A percentile compares a stretch with the other conserved stretches of the same genome.
phyloP scores from a whole-genome alignment of 2,797 vertebrate genomes.

The Buphagus erythrorhynchus region DNA sequence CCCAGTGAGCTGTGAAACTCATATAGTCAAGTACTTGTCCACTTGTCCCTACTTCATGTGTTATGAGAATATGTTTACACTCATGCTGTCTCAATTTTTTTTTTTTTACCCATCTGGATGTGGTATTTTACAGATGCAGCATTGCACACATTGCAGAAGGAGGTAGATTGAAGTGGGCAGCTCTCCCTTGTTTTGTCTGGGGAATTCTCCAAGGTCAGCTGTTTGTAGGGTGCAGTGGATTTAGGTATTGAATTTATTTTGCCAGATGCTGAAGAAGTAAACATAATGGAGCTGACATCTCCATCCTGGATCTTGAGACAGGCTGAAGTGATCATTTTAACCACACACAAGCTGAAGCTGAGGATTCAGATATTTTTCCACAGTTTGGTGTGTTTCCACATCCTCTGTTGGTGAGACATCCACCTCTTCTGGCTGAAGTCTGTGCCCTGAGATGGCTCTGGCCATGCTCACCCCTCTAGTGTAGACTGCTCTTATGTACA shows the following conservation, averaged over 20 bases:
- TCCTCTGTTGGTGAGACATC: not conserved
- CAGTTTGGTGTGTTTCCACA: not conserved
- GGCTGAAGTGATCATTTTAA: not conserved
- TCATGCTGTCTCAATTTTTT: not conserved
- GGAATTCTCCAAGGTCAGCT: not conserved
- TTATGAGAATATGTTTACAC: conserved; percentile 54
- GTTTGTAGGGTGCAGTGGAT: not conserved
- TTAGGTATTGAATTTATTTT: not conserved
- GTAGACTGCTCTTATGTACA: not conserved
- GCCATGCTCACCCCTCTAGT: not conserved
- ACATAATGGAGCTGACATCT: not conserved
- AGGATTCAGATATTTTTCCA: not conserved
- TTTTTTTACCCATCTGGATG: not conserved
- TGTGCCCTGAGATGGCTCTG: not conserved
- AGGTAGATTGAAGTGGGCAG: not conserved
- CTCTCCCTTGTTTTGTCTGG: not conserved
- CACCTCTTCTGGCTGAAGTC: not conserved
- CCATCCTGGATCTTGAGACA: fast-evolving
- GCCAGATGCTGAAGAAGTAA: not conserved
- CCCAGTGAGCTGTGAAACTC: conserved; percentile 46
- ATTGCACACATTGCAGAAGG: not conserved
- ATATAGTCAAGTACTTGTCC: conserved; percentile 37
- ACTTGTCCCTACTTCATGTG: conserved; percentile 30
- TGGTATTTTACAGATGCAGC: conserved; percentile 15
- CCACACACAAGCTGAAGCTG: not conserved